Conservation (phyloP, 2,888 invertebrate genomes). For the Sesia bembeciformis region DNA sequence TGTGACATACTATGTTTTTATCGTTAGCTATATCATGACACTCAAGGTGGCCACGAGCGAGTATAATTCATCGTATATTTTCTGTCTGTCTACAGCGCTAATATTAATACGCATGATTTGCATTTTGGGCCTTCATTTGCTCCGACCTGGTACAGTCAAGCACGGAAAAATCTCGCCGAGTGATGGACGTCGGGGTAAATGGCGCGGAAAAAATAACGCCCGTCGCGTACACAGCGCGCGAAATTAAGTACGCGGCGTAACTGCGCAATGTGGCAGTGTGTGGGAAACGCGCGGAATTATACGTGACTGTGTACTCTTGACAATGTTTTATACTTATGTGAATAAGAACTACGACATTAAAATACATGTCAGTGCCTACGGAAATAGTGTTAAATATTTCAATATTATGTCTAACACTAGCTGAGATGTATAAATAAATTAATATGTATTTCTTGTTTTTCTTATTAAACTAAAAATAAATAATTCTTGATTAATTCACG, state of each 20-base stretch:
- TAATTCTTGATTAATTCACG: no score
- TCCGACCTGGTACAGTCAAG: conserved; percentile 26
- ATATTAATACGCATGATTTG: conserved; percentile 61
- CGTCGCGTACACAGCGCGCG: conserved; percentile 15
- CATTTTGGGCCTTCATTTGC: conserved; percentile 42
- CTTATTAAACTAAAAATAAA: no score
- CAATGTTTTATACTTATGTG: no score
- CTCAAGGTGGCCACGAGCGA: conserved; percentile 29
- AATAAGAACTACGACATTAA: no score
- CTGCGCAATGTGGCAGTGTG: background rate
- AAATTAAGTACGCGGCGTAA: conserved; percentile 1
- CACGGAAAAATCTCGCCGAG: conserved; percentile 50
- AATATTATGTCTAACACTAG: no score
- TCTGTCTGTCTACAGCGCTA: conserved; percentile 28
- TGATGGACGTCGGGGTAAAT: conserved; percentile 64
- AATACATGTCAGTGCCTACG: no score
- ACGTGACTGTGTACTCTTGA: background rate
- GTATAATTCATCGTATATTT: conserved; percentile 19
- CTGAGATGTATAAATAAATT: no score
- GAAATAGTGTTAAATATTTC: no score
- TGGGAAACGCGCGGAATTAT: background rate
- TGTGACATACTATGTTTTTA: no score
- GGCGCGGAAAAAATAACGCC: conserved; percentile 57
- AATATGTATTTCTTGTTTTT: no score
- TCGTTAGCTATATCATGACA: background rate